These are phyloP conservation scores for Lycocerus yunnanus DNA, from an alignment of 2,888 invertebrate genomes.

Conservation along the genomic window DNA sequence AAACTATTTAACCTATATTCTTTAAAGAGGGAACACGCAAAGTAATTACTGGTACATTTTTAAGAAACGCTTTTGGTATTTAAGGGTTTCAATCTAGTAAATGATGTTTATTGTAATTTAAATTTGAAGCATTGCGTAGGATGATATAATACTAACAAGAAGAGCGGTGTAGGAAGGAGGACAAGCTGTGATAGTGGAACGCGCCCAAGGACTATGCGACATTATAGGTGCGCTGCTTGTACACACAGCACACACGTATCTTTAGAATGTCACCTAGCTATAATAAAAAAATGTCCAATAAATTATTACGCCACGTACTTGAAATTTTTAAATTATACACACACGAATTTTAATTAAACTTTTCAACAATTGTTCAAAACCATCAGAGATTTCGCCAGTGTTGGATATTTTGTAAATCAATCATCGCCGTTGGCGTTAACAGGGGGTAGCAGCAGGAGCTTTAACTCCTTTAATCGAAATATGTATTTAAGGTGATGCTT, in stretches of 20 bases:
- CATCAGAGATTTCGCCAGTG: background rate
- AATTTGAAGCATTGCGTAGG: conserved; percentile 31
- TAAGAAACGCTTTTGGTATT: background rate
- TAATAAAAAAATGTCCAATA: conserved; percentile 15
- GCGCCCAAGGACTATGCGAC: conserved; percentile 30
- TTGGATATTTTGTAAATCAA: background rate
- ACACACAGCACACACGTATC: conserved; percentile 12
- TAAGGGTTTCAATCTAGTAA: conserved; percentile 12
- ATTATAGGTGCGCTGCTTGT: background rate
- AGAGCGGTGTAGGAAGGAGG: conserved; percentile 29
- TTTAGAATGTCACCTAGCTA: conserved; percentile 21
- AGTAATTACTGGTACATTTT: background rate
- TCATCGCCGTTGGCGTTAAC: background rate
- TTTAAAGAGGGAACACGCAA: background rate
- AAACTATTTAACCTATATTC: background rate
- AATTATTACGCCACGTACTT: conserved; percentile 19
- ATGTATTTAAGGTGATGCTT: background rate
- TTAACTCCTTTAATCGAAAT: background rate
- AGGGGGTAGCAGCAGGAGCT: background rate
- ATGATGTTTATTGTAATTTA: conserved; percentile 27
- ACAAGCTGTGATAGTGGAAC: conserved; percentile 28
- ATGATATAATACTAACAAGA: conserved; percentile 27
- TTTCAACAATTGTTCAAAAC: background rate
- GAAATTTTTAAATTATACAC: conserved; percentile 9
- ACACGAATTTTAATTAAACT: background rate